Conservation (phyloP, 1,140 invertebrate genomes). For the Ostrea edulis region DNA sequence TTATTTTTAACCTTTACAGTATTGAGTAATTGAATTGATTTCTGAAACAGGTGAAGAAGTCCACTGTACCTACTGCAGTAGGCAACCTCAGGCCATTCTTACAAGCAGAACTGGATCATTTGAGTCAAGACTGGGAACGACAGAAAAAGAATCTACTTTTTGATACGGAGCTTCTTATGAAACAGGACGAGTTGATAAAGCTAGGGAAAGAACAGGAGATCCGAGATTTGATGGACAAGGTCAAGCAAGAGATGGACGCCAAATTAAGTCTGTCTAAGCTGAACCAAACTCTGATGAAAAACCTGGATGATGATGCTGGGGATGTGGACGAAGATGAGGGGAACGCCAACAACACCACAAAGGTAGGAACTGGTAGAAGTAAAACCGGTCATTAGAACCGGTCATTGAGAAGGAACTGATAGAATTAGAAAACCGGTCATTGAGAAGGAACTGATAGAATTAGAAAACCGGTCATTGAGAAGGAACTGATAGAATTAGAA, state of each 20-base stretch:
- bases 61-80: not conserved
- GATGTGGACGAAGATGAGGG: conserved; percentile 41
- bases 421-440: too few species aligned
- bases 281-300: too few species aligned
- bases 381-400: too few species aligned
- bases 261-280: not conserved
- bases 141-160: not conserved
- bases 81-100: not conserved
- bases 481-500: too few species aligned
- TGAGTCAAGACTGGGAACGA: not conserved
- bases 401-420: too few species aligned
- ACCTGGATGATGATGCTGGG: conserved; percentile 27
- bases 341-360: not conserved
- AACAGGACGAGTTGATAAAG: not conserved
- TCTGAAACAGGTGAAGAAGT: too few species aligned
- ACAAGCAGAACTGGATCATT: not conserved
- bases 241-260: not conserved
- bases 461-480: too few species aligned
- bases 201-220: conserved; percentile 5
- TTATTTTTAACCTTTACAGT: too few species aligned
- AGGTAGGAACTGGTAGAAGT: not conserved
- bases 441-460: too few species aligned
- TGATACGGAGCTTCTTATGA: not conserved
- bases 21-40: too few species aligned
- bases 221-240: not conserved